Evolutionary conservation across 2,113 vertebrate species (phyloP), one percentile per base, ranked within the genome.

Genomic region (Podarcis muralis): DNA sequence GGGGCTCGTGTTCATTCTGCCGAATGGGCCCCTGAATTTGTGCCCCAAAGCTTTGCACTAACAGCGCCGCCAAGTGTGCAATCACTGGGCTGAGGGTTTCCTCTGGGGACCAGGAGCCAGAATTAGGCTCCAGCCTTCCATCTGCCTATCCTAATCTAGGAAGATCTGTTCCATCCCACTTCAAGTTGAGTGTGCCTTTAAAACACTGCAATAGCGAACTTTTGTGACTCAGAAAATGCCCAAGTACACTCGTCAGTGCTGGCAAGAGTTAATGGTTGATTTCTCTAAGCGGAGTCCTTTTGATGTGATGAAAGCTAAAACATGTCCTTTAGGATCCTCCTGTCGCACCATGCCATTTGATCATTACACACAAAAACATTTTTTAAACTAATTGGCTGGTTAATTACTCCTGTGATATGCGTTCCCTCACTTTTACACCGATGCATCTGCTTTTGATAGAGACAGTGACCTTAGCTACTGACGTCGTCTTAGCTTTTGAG

Each of bases 241-340:
- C n/a, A 79, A 16, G 59, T 43, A 3, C 1, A 57, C 16, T 76
- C 2, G 27, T 71, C 75, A 6, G 0, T n/a, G n/a, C 59, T 84
- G 57, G 48, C 35, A 11, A 62, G 2, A 83, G 6, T 30, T 32
- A 35, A 90, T 88, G 86, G 1, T 75, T 90, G 32, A 86, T 78
- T 83, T 83, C 22, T 66, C 85, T 85, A 80, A 5, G 13, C 27
- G 1, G 57, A 15, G 4, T 74, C 75, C 81, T 89, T 91, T 81
- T 89, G 77, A 48, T 11, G 27, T 12, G 3, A 87, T 57, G 12
- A 89, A 40, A 79, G 85, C 65, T 23, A 82, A 88, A 93, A 89
- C 22, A 40, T 18, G 81, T 86, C 65, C 32, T 88, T 82, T 30
- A 15, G 85, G 77, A 89, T 16, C 74, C 84, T 89, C 83, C 30